phyloP scores from a whole-genome alignment of 2,888 invertebrate species.

The Keiferia lycopersicella region DNA sequence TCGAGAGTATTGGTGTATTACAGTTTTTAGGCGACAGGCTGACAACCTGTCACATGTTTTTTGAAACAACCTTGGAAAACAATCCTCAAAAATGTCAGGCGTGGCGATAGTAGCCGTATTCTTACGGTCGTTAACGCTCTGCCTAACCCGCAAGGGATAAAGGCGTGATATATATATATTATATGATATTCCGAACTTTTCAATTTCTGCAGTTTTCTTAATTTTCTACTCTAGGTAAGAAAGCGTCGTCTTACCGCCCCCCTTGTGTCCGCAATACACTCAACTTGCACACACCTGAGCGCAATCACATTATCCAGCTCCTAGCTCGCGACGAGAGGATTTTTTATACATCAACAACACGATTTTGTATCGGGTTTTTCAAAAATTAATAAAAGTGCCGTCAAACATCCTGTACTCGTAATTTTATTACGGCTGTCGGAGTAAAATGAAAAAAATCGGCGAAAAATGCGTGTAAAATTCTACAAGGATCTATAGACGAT shows the following conservation, averaged over 20 bases:
- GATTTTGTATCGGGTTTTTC: constrained; percentile 22
- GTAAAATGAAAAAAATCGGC: background rate
- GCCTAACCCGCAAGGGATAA: too few relatives aligned
- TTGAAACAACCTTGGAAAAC: too few relatives aligned
- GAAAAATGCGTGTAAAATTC: background rate
- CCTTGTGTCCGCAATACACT: constrained; percentile 34
- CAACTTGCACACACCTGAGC: constrained; percentile 38
- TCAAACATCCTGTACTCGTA: background rate
- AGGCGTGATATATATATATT: too few relatives aligned
- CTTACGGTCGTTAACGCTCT: too few relatives aligned
- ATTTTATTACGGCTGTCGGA: background rate
- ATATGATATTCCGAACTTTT: too few relatives aligned
- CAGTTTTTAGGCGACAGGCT: too few relatives aligned
- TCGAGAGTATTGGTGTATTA: too few relatives aligned
- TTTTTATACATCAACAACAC: constrained; percentile 27
- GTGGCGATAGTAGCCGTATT: too few relatives aligned
- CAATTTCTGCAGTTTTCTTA: too few relatives aligned
- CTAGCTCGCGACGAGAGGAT: constrained; percentile 31
- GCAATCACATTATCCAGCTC: constrained; percentile 42
- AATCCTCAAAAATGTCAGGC: too few relatives aligned
- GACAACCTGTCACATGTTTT: too few relatives aligned
- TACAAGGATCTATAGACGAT: background rate
- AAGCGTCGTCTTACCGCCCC: constrained; percentile 50
- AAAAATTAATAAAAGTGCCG: constrained; percentile 10
- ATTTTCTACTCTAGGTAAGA: background rate